phyloP scores from a whole-genome alignment of 2,888 invertebrate species.

The Eurytoma californica region DNA sequence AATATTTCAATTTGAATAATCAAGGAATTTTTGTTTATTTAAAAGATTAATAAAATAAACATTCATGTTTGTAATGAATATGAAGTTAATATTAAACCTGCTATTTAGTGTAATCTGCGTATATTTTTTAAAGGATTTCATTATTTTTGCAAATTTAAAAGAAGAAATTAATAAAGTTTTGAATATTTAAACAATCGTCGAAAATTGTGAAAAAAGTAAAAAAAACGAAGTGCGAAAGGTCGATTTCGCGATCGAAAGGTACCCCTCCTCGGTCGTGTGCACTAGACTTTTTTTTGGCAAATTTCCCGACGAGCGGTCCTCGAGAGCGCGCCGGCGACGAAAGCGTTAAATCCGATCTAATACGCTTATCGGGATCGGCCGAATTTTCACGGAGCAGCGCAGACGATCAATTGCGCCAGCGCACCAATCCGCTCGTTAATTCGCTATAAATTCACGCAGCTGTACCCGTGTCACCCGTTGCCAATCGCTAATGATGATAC shows the following conservation, averaged over 20 bases:
- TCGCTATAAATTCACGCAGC: conserved; percentile 8
- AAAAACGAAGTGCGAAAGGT: neutral
- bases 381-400: conserved; percentile 23
- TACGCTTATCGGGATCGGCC: conserved; percentile 1
- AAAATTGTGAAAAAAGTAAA: too few relatives aligned
- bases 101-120: too few relatives aligned
- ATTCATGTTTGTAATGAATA: too few relatives aligned
- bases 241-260: neutral
- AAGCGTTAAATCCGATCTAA: conserved; percentile 19
- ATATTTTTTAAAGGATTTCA: too few relatives aligned
- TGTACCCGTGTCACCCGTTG: neutral
- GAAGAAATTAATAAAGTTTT: too few relatives aligned
- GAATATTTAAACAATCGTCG: too few relatives aligned
- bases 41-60: too few relatives aligned
- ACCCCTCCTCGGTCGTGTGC: neutral
- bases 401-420: conserved; percentile 7
- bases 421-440: conserved; percentile 20
- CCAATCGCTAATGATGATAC: neutral
- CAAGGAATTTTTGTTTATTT: too few relatives aligned
- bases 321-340: neutral
- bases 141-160: too few relatives aligned
- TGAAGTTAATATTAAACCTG: too few relatives aligned
- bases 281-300: neutral
- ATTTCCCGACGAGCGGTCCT: neutral
- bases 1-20: too few relatives aligned